These are phyloP conservation scores for Columbina picui DNA, from an alignment of 2,113 vertebrate genomes.

Conservation along the genomic window DNA sequence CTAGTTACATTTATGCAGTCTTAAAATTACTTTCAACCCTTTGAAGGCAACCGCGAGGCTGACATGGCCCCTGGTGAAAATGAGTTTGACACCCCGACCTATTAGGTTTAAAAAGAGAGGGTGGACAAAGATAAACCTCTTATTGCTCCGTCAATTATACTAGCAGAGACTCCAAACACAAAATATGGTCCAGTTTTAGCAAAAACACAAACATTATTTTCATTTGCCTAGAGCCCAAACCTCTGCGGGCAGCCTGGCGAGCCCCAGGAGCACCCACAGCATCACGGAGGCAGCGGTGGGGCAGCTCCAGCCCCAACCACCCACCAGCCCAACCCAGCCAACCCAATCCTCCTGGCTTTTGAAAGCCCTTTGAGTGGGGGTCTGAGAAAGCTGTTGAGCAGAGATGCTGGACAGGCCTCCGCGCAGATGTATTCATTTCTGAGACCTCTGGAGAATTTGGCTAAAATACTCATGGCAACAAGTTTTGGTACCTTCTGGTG, in stretches of 20 bases:
- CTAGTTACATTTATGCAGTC: too few species aligned
- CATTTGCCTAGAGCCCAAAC: neutral
- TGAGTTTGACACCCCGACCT: too few species aligned
- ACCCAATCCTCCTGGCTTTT: fast-evolving
- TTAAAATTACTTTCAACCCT: too few species aligned
- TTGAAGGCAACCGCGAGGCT: too few species aligned
- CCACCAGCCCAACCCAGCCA: neutral
- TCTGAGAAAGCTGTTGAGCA: fast-evolving
- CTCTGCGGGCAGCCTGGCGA: neutral
- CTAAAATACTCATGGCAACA: fast-evolving
- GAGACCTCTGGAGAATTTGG: neutral
- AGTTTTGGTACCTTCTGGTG: neutral
- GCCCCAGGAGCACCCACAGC: neutral
- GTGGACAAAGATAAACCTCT: constrained; percentile 23
- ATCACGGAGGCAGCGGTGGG: neutral
- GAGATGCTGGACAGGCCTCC: neutral
- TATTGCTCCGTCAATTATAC: neutral
- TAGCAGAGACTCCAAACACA: neutral
- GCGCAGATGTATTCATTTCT: fast-evolving
- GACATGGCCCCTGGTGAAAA: too few species aligned
- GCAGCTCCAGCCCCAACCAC: neutral
- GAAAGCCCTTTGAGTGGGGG: fast-evolving
- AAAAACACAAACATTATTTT: neutral
- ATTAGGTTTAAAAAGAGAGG: neutral
- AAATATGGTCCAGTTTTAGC: neutral